phyloP scores from a whole-genome alignment of 2,113 vertebrate species.

The Mustelus asterias region DNA sequence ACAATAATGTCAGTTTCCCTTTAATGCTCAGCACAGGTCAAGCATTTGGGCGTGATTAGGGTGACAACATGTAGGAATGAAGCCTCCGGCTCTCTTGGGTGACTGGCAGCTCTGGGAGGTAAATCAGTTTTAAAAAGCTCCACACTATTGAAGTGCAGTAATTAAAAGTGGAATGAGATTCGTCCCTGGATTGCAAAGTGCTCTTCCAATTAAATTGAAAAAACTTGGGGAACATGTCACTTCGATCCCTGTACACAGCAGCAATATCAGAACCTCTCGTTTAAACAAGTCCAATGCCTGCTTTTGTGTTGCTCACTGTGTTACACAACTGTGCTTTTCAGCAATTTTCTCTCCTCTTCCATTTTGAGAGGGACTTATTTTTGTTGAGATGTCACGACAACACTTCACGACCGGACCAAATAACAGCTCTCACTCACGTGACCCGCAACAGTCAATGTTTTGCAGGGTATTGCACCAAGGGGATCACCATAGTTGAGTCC shows the following conservation, averaged over 20 bases:
- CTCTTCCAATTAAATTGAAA: background rate
- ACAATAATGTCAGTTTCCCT: background rate
- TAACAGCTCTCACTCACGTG: background rate
- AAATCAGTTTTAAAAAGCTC: background rate
- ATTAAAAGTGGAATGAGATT: slow-evolving; percentile 11
- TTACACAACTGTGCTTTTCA: background rate
- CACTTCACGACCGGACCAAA: background rate
- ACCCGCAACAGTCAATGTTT: background rate
- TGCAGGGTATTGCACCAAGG: background rate
- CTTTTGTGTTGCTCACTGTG: background rate
- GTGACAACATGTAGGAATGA: slow-evolving; percentile 14
- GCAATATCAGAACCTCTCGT: background rate
- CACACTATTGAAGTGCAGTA: background rate
- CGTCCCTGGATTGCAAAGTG: background rate
- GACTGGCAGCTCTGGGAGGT: slow-evolving; percentile 3
- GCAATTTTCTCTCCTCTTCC: background rate
- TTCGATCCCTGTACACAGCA: background rate
- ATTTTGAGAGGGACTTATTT: background rate
- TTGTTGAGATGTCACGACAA: background rate
- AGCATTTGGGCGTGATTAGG: background rate
- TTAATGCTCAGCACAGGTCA: background rate
- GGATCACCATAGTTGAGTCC: background rate
- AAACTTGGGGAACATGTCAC: background rate
- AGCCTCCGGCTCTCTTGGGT: background rate
- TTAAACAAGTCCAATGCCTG: background rate